These are phyloP conservation scores for Rhinophrynus dorsalis DNA, from an alignment of 2,797 vertebrate genomes.

Conservation along the genomic window DNA sequence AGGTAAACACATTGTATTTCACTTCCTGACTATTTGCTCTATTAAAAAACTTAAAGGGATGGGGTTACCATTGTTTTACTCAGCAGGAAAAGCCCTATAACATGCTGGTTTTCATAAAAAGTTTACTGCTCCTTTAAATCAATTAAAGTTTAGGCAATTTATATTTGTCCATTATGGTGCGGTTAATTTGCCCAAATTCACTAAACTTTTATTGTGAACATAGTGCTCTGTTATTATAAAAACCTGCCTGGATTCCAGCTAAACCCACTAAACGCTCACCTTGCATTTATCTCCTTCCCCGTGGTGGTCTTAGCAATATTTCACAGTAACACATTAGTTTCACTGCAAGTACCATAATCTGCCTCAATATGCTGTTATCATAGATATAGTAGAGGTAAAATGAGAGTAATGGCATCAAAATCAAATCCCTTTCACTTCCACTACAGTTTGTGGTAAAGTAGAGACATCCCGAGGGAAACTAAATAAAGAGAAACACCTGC, in stretches of 20 bases:
- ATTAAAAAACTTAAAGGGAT: too few relatives aligned
- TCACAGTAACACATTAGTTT: slow-evolving; percentile 80
- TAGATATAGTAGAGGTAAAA: slow-evolving; percentile 82
- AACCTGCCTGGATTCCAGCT: slow-evolving; percentile 54
- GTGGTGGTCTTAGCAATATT: slow-evolving; percentile 70
- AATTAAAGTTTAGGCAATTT: too few relatives aligned
- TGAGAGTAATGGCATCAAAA: slow-evolving; percentile 83
- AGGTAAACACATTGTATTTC: too few relatives aligned
- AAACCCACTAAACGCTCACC: slow-evolving; percentile 51
- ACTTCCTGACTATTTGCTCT: too few relatives aligned
- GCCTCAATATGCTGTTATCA: slow-evolving; percentile 83
- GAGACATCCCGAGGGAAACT: slow-evolving; percentile 75
- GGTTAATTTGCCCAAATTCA: too few relatives aligned
- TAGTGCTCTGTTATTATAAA: not conserved
- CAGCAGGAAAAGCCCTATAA: too few relatives aligned
- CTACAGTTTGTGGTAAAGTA: slow-evolving; percentile 73
- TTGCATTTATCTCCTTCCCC: slow-evolving; percentile 66
- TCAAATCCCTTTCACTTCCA: slow-evolving; percentile 84
- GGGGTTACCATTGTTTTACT: too few relatives aligned
- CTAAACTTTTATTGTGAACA: too few relatives aligned
- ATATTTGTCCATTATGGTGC: too few relatives aligned
- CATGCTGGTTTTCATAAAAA: too few relatives aligned
- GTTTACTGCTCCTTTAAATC: too few relatives aligned
- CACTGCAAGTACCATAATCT: slow-evolving; percentile 80
- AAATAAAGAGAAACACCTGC: slow-evolving; percentile 81